Percentiles rank a stretch among this genome's conserved stretches.
Conservation (phyloP, 2,113 vertebrate species). For the Hucho hucho region DNA sequence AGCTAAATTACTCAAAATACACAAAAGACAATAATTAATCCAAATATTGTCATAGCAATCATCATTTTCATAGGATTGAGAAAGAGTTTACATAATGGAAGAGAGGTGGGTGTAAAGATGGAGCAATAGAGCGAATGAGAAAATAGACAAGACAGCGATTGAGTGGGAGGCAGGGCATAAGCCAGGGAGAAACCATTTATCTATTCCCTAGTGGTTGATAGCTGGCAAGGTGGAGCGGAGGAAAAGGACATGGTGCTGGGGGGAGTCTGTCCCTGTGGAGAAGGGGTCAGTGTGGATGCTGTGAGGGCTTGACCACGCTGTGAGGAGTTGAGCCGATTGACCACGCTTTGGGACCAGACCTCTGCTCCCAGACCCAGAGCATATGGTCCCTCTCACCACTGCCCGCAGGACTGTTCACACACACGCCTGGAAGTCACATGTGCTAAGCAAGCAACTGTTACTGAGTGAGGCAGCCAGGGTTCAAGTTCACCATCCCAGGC, state of each 20-base stretch:
- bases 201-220: not conserved
- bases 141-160: not conserved
- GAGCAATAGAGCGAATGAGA: not conserved
- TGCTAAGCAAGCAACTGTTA: not conserved
- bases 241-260: not conserved
- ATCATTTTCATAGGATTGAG: not conserved
- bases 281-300: constrained; percentile 1
- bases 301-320: not conserved
- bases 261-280: not conserved
- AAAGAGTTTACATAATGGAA: not conserved
- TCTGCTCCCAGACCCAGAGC: not conserved
- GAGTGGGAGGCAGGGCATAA: not conserved
- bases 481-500: constrained; percentile 1
- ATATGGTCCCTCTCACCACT: constrained; percentile 5
- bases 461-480: not conserved
- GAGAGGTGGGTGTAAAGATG: not conserved
- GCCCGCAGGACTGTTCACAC: not conserved
- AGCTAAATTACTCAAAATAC: not conserved
- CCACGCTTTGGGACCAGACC: not conserved
- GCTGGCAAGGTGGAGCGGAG: not conserved
- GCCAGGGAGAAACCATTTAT: not conserved
- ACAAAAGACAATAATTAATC: not conserved
- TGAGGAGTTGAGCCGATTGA: not conserved
- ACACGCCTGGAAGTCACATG: constrained; percentile 2
- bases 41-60: not conserved